Evolutionary conservation across 2,113 vertebrate species (phyloP).

Genomic region (Copsychus sechellarum): DNA sequence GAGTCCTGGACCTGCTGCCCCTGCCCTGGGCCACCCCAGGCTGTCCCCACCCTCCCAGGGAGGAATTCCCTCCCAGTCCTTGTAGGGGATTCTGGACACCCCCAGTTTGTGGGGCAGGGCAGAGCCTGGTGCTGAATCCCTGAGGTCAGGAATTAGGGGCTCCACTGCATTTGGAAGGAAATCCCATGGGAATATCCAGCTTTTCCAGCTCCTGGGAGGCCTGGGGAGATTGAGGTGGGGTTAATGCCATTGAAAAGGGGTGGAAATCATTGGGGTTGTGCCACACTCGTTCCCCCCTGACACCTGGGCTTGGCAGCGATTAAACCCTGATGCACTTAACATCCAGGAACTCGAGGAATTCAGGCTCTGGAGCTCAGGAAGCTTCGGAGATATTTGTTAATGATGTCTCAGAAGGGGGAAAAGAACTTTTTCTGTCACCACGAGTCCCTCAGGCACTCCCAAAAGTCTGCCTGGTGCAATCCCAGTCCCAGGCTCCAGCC

Average conservation of each 20-base stretch:
- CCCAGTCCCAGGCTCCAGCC: not conserved
- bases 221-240: not conserved
- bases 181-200: not conserved
- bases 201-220: not conserved
- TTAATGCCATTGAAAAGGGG: not conserved
- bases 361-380: not conserved
- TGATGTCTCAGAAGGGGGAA: not conserved
- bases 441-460: not conserved
- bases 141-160: not conserved
- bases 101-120: not conserved
- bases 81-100: fast-evolving
- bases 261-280: not conserved
- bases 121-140: fast-evolving
- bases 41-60: not conserved
- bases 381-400: not conserved
- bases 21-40: not conserved
- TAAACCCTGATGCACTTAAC: not conserved
- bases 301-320: not conserved
- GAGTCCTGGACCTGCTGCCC: not conserved
- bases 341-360: not conserved
- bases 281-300: not conserved
- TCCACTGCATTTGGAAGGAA: not conserved
- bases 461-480: not conserved
- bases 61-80: not conserved
- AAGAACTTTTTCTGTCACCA: not conserved